These are phyloP conservation scores for Drosophila navojoa DNA, from an alignment of 1,140 invertebrate species.

Conservation along the genomic window DNA sequence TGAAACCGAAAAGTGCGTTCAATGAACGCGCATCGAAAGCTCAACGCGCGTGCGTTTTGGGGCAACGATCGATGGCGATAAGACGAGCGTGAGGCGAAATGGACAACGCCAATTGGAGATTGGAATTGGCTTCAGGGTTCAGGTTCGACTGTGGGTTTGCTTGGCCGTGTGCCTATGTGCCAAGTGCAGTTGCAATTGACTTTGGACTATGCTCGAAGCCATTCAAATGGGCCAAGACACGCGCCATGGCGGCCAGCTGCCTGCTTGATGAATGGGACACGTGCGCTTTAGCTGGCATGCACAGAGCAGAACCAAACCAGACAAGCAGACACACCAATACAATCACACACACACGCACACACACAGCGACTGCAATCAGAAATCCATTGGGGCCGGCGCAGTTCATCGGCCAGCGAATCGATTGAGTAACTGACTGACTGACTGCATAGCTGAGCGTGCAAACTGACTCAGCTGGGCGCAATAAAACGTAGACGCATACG, in stretches of 20 bases:
- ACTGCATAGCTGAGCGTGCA: conserved; percentile 27
- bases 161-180: background rate
- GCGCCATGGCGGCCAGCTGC: conserved; percentile 8
- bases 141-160: background rate
- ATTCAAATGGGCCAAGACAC: conserved; percentile 33
- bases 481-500: background rate
- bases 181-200: conserved; percentile 21
- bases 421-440: conserved; percentile 44
- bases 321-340: background rate
- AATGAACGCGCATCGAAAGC: conserved; percentile 63
- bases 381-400: conserved; percentile 48
- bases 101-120: conserved; percentile 9
- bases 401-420: conserved; percentile 48
- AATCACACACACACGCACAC: background rate
- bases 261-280: conserved; percentile 47
- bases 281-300: conserved; percentile 19
- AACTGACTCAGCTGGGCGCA: conserved; percentile 19
- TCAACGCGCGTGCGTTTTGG: conserved; percentile 39
- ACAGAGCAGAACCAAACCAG: background rate
- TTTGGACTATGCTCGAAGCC: conserved; percentile 29
- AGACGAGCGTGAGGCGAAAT: background rate
- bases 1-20: conserved; percentile 66
- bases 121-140: conserved; percentile 2
- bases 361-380: conserved; percentile 28
- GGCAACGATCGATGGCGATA: conserved; percentile 37